These are phyloP conservation scores for Stomatorhinus ivindoensis DNA, from an alignment of 2,113 vertebrate species.

Conservation along the genomic window DNA sequence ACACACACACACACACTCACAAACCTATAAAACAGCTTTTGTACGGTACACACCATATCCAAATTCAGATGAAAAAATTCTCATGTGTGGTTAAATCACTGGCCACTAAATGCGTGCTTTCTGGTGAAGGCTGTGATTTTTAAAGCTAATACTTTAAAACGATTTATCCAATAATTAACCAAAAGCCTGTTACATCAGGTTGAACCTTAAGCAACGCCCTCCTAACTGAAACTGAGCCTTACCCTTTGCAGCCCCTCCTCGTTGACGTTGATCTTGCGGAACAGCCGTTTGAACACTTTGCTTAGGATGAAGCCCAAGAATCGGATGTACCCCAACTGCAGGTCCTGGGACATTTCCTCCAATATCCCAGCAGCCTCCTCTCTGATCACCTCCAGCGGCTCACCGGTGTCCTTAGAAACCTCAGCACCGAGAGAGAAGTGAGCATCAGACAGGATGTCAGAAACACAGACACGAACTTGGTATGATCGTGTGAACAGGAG, in stretches of 20 bases:
- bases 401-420: conserved; percentile 71
- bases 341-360: conserved; percentile 87
- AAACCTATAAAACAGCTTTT: not conserved
- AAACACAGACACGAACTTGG: too few relatives aligned
- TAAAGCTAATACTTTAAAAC: not conserved
- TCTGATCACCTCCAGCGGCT: conserved; percentile 64
- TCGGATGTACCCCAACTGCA: conserved; percentile 74
- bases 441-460: not conserved
- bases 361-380: conserved; percentile 70
- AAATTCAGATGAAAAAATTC: not conserved
- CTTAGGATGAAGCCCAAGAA: conserved; percentile 75
- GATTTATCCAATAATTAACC: not conserved
- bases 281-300: conserved; percentile 85
- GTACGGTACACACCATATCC: not conserved
- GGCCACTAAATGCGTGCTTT: not conserved
- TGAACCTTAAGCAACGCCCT: not conserved
- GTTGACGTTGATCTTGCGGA: conserved; percentile 78
- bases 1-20: not conserved
- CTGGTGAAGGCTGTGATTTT: not conserved
- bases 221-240: conserved; percentile 17
- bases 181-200: not conserved
- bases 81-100: not conserved
- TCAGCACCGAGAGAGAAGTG: conserved; percentile 32
- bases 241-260: conserved; percentile 86
- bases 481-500: not conserved